Conservation (phyloP, 1,140 invertebrate genomes). For the Drosophila pseudoobscura region DNA sequence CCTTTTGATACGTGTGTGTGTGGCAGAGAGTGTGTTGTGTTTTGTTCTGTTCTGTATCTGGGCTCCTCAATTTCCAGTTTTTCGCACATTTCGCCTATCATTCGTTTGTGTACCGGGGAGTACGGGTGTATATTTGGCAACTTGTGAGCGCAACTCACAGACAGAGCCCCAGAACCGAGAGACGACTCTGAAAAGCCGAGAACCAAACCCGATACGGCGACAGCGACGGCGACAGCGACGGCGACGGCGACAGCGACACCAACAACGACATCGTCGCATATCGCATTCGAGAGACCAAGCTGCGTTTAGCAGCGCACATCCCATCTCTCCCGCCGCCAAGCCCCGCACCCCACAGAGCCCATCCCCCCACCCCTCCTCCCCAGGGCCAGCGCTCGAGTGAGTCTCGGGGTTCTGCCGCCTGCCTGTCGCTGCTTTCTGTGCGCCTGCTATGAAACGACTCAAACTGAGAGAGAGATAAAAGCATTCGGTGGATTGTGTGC, state of each 20-base stretch:
- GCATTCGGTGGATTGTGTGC: slow-evolving; percentile 77
- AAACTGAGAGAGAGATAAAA: slow-evolving; percentile 82
- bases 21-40: slow-evolving; percentile 13
- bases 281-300: slow-evolving; percentile 9
- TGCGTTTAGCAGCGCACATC: slow-evolving; percentile 21
- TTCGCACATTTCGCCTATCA: slow-evolving; percentile 43
- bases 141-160: slow-evolving; percentile 46
- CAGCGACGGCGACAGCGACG: too few species aligned
- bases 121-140: slow-evolving; percentile 67
- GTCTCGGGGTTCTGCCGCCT: slow-evolving; percentile 33
- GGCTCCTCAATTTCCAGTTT: slow-evolving; percentile 73
- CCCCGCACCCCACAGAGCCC: neutral
- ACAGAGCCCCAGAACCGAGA: slow-evolving; percentile 9
- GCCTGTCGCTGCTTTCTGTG: slow-evolving; percentile 57
- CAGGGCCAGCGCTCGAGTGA: neutral
- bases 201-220: slow-evolving; percentile 12
- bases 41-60: slow-evolving; percentile 27
- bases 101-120: slow-evolving; percentile 9
- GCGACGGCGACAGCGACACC: neutral
- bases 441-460: slow-evolving; percentile 79
- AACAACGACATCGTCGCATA: too few species aligned
- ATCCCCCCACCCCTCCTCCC: too few species aligned
- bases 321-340: slow-evolving; percentile 9
- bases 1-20: too few species aligned
- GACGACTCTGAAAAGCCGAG: slow-evolving; percentile 16